Base-by-base conservation (phyloP, 2,113 vertebrate species). In the Aramus guarauna region DNA sequence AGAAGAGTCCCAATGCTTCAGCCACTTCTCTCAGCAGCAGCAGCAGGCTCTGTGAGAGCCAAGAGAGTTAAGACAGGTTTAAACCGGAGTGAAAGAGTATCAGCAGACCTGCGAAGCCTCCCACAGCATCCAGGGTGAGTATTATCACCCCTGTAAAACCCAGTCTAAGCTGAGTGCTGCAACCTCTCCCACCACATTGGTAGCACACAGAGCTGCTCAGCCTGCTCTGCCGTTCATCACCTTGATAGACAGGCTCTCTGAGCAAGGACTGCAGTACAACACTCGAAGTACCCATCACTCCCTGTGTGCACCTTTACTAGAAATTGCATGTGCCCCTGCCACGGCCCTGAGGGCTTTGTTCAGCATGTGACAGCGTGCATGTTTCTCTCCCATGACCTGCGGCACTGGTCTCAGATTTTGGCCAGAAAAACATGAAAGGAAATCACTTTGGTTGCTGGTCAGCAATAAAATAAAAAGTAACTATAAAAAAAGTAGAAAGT, bases 361-460 rank as follows among this genome's bases (percentile, higher is more conserved):
- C 47, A 11, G 11, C 36, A 0, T 0, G 11, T 19, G 20, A 5
- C 2, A 23, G 6, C 0, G 2, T 13, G 22, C 15, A 0, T 0
- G 7, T 24, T 78, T 47, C 58, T 53, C 53, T 64, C 66, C 45
- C 24, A 5, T 1, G 0, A 18, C 18, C 62, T 15, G 1, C 0
- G 0, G 11, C 72, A 29, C 68, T 16, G 34, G 1, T 9, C 53
- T 66, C 59, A 14, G 30, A 15, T 59, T 64, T 58, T 0, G 3
- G 15, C 50, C 74, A 91, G 63, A 23, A 59, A 79, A 81, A 74
- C 80, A 89, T 87, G 21, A 91, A 86, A 92, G 52, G 60, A 81
- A 85, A 78, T 60, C 36, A 20, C 24, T 91, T 45, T n/a, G n/a
- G 17, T 72, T 81, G 68, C 80, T 34, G 6, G 34, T 60, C 73